Percentiles rank a stretch among this genome's conserved stretches.
phyloP scores from a whole-genome alignment of 2,797 vertebrate species.

The Neoniphon sammara region DNA sequence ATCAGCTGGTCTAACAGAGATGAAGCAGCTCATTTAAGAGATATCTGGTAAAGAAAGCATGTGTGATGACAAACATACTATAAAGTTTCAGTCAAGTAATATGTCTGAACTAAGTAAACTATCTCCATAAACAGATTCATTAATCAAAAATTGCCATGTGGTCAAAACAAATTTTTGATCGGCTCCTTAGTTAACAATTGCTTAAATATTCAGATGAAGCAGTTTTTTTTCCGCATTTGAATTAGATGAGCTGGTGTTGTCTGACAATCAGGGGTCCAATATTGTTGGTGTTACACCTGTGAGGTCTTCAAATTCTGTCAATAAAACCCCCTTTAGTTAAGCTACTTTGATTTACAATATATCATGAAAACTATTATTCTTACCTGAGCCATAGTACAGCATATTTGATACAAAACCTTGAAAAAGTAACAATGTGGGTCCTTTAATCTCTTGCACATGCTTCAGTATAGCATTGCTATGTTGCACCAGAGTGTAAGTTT shows the following conservation, averaged over 20 bases:
- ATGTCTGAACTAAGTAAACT: too few relatives aligned
- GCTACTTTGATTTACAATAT: constrained; percentile 5
- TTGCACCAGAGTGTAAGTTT: neutral
- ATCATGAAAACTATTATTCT: neutral
- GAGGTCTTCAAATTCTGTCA: constrained; percentile 12
- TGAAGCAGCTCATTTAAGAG: too few relatives aligned
- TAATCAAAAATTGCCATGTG: too few relatives aligned
- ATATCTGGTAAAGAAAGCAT: too few relatives aligned
- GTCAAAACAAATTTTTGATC: neutral
- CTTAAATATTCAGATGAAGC: neutral
- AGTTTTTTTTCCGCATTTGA: constrained; percentile 21
- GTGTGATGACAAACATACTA: too few relatives aligned
- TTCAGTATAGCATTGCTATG: neutral
- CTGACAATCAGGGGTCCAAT: constrained; percentile 7
- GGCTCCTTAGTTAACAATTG: neutral
- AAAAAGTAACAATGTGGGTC: neutral
- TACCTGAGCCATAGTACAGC: neutral
- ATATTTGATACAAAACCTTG: too few relatives aligned
- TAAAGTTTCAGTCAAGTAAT: too few relatives aligned
- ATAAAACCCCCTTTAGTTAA: constrained; percentile 7
- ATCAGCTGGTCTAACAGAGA: too few relatives aligned
- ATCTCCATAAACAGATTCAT: too few relatives aligned
- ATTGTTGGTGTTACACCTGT: neutral
- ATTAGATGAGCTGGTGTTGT: constrained; percentile 5
- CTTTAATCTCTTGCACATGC: neutral